Percentiles rank a stretch among this genome's conserved stretches.
Evolutionary conservation across 2,797 vertebrate species (phyloP).

Genomic region (Sebastes baramenuke): DNA sequence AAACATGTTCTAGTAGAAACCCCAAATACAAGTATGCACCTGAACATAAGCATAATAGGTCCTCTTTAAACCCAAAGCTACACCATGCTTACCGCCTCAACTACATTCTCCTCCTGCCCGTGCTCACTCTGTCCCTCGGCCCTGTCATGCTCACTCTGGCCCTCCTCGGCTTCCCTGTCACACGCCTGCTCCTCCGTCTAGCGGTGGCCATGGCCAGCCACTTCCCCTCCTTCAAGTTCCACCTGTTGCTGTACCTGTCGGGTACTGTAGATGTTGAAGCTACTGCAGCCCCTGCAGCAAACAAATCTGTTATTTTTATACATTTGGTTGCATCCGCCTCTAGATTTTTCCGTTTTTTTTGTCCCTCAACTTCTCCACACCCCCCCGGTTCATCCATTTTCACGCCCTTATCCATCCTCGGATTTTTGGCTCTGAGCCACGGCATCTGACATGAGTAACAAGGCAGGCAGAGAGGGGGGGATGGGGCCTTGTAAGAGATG

Average conservation of each 20-base stretch:
- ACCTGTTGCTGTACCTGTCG: background rate
- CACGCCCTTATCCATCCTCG: background rate
- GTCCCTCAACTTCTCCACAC: rapidly evolving
- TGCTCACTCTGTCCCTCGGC: background rate
- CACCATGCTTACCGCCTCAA: background rate
- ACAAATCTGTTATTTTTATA: background rate
- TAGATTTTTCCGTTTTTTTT: background rate
- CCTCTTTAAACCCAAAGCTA: background rate
- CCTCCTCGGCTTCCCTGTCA: background rate
- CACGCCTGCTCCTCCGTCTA: background rate
- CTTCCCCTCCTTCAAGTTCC: background rate
- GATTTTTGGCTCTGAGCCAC: background rate
- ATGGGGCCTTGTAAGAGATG: background rate
- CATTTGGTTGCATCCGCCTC: background rate
- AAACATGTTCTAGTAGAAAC: no score
- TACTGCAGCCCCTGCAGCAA: background rate
- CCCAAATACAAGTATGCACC: no score
- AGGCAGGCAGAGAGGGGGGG: background rate
- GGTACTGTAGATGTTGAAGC: background rate
- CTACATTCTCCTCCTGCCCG: background rate
- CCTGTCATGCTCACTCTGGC: background rate
- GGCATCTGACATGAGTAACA: background rate
- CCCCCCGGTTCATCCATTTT: background rate
- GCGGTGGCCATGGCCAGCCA: background rate
- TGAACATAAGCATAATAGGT: no score